These are phyloP conservation scores for Micromesistius poutassou DNA, from an alignment of 2,797 vertebrate species.

Conservation along the genomic window DNA sequence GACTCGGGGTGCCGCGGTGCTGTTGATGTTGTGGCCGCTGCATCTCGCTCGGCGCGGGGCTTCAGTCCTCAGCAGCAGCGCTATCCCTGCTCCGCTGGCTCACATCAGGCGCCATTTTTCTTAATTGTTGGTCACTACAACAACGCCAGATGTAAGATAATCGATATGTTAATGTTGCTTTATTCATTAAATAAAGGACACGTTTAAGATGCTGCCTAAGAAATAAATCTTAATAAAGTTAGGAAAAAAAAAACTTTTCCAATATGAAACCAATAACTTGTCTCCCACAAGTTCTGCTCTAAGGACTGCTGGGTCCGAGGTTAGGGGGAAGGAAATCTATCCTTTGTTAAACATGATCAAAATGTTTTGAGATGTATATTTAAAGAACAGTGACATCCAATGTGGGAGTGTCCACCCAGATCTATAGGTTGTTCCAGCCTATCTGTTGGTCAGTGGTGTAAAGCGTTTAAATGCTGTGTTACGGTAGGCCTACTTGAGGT, in stretches of 20 bases:
- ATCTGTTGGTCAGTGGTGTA: background rate
- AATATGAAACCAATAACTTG: background rate
- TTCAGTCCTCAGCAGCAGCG: background rate
- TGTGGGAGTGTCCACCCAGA: background rate
- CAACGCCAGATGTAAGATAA: background rate
- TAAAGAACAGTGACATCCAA: background rate
- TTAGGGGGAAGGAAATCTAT: no score
- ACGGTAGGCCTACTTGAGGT: no score
- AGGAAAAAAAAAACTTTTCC: background rate
- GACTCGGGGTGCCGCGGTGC: conserved; percentile 43
- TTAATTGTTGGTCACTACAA: background rate
- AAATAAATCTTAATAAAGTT: background rate
- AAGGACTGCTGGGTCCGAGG: no score
- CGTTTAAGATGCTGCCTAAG: background rate
- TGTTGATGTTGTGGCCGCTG: conserved; percentile 34
- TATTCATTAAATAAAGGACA: background rate
- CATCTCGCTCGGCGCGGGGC: background rate
- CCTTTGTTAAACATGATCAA: no score
- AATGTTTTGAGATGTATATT: background rate
- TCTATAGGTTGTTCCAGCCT: background rate
- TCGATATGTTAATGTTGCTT: background rate
- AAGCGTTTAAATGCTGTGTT: no score
- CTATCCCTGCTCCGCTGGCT: background rate
- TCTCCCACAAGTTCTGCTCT: background rate
- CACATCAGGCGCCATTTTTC: background rate